Conservation (phyloP, 1,140 invertebrate species). For the Pseudomyrmex flavicornis region DNA sequence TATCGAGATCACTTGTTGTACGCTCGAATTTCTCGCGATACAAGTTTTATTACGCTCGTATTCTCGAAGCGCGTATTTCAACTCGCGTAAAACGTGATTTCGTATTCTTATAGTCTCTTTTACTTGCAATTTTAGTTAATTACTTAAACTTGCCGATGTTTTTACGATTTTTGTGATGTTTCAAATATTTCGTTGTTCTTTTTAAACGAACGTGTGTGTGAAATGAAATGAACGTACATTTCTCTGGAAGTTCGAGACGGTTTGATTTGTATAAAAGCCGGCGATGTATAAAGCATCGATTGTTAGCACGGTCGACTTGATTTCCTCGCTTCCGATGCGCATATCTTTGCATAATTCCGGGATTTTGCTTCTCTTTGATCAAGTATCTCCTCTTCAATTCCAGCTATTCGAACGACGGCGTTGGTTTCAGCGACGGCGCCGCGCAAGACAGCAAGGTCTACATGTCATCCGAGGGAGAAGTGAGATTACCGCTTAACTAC, state of each 20-base stretch:
- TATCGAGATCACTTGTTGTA: not conserved
- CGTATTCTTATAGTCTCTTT: not conserved
- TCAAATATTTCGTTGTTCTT: too few relatives aligned
- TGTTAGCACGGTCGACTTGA: not conserved
- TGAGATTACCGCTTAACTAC: constrained; percentile 32
- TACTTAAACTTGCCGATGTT: not conserved
- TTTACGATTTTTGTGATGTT: not conserved
- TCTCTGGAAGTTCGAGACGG: not conserved
- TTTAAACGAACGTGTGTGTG: too few relatives aligned
- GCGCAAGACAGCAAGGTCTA: constrained; percentile 24
- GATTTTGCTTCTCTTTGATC: constrained; percentile 22
- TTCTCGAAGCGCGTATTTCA: not conserved
- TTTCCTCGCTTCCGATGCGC: not conserved
- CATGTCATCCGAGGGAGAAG: constrained; percentile 26
- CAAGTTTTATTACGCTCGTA: not conserved
- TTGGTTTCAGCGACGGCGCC: constrained; percentile 17
- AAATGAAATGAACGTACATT: not conserved
- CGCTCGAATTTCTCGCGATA: not conserved
- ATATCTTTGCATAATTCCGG: not conserved
- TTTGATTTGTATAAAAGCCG: not conserved
- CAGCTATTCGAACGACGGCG: constrained; percentile 44
- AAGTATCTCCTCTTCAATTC: constrained; percentile 44
- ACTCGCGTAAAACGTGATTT: not conserved
- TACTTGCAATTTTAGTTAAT: not conserved
- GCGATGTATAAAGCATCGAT: constrained; percentile 1